Percentiles rank a stretch among this genome's conserved stretches.
Conservation (phyloP, 2,113 vertebrate genomes). For the mouse (Mus musculus) region DNA sequence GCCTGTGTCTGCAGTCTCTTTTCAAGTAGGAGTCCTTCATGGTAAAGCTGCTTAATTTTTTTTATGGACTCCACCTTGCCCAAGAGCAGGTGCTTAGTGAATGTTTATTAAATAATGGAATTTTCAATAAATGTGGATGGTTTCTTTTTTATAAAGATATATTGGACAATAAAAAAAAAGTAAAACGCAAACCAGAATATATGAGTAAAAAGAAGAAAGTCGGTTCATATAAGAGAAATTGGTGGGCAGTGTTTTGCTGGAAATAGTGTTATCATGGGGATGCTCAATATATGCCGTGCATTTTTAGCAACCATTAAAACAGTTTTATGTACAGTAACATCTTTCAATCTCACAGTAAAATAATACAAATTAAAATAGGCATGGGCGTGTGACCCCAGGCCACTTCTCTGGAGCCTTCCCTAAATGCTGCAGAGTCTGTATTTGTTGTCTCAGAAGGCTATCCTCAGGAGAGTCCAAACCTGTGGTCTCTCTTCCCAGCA, state of each 20-base stretch:
- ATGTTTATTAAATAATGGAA: constrained; percentile 72
- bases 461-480: neutral
- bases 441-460: neutral
- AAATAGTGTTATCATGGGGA: neutral
- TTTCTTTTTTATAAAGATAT: constrained; percentile 69
- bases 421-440: neutral
- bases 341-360: constrained; percentile 33
- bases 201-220: constrained; percentile 33
- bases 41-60: constrained; percentile 55
- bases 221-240: neutral
- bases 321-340: neutral
- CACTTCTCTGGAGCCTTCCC: neutral
- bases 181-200: constrained; percentile 51
- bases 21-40: constrained; percentile 22
- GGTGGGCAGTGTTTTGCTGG: neutral
- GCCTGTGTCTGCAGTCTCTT: constrained; percentile 31
- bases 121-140: constrained; percentile 59
- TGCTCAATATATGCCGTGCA: neutral
- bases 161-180: constrained; percentile 62
- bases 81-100: constrained; percentile 65
- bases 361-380: neutral
- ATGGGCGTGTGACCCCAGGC: neutral
- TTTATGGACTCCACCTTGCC: constrained; percentile 54
- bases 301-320: constrained; percentile 13
- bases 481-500: neutral